Conservation (phyloP, 1,140 invertebrate genomes). For the Cataglyphis hispanica region DNA sequence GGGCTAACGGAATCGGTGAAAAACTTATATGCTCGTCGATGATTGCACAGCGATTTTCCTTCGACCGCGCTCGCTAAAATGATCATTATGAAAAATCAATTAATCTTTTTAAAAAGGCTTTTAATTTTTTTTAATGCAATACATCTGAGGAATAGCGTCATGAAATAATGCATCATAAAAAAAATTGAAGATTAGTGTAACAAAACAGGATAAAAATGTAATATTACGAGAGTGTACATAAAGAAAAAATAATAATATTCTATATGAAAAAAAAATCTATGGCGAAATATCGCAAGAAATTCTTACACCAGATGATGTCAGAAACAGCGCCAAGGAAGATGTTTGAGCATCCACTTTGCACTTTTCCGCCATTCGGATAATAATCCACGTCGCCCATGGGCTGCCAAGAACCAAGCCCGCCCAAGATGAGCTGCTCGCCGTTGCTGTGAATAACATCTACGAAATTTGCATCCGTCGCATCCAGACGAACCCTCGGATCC, state of each 20-base stretch:
- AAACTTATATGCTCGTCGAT: constrained; percentile 96
- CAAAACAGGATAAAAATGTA: not conserved
- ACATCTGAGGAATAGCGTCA: no score
- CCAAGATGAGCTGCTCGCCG: constrained; percentile 94
- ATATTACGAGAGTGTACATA: no score
- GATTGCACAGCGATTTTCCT: constrained; percentile 96
- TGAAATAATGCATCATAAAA: not conserved
- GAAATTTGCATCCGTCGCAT: constrained; percentile 94
- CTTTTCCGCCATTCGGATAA: constrained; percentile 95
- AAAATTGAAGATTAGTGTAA: not conserved
- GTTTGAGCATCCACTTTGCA: constrained; percentile 94
- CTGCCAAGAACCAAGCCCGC: constrained; percentile 94
- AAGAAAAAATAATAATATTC: no score
- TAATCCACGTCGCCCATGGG: constrained; percentile 97
- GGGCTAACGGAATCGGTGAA: constrained; percentile 97
- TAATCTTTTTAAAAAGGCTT: not conserved
- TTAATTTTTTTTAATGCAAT: not conserved
- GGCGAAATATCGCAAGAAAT: not conserved
- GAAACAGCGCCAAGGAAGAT: constrained; percentile 96
- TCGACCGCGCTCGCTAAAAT: constrained; percentile 91
- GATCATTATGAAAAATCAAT: constrained; percentile 24
- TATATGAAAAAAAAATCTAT: no score
- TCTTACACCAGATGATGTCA: constrained; percentile 96
- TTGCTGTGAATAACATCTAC: constrained; percentile 98
- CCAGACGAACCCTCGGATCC: constrained; percentile 92